phyloP scores from a whole-genome alignment of 37 sponge, comb jelly and placozoan species.

The Oscarella lobularis region DNA sequence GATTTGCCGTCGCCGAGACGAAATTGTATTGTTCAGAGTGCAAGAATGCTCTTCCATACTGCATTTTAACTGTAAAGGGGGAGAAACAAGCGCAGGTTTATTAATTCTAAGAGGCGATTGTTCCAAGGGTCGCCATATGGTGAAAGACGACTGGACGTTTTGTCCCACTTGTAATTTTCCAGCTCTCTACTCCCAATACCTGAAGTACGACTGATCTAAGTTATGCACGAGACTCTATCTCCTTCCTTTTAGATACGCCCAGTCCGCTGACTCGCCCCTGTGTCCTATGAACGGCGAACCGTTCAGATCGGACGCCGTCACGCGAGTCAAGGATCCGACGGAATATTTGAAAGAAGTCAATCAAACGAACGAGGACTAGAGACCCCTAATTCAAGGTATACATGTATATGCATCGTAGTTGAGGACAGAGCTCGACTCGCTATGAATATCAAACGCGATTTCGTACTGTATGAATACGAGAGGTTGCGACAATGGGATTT shows the following conservation, averaged over 20 bases:
- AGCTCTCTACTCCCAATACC: constrained; percentile 70
- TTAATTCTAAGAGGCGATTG: neutral
- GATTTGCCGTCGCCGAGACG: constrained; percentile 39
- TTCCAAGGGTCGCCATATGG: constrained; percentile 81
- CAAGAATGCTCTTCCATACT: constrained; percentile 91
- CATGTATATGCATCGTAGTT: too few species aligned
- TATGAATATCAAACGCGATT: too few species aligned
- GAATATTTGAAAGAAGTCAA: neutral
- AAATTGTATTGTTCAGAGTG: constrained; percentile 92
- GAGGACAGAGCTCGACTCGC: too few species aligned
- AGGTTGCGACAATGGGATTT: too few species aligned
- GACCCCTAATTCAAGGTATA: too few species aligned
- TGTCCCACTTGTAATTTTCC: constrained; percentile 89
- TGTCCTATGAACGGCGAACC: neutral
- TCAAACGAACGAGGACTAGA: neutral
- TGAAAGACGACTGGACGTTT: constrained; percentile 62
- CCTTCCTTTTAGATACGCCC: neutral
- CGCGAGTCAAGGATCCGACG: neutral
- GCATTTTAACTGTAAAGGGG: constrained; percentile 63
- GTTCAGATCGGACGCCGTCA: neutral
- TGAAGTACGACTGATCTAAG: constrained; percentile 21
- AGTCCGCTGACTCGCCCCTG: neutral
- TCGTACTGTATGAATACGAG: too few species aligned
- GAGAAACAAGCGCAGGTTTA: neutral
- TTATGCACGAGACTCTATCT: neutral